Conservation (phyloP, 35 echinoderm and acorn worm species). For the Heliocidaris tuberculata region DNA sequence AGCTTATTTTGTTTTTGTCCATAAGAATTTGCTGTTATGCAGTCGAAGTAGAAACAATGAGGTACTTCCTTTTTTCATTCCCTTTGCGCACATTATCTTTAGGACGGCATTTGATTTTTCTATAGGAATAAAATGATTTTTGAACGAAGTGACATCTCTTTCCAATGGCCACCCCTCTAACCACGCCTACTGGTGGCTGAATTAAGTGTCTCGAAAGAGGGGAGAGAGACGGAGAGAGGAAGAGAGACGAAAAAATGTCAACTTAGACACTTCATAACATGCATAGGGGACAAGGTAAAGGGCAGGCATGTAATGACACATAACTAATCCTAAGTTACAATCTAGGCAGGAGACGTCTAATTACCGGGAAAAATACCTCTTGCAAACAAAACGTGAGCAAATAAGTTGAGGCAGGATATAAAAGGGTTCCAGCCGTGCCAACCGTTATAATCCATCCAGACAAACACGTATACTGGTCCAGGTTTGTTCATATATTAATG, state of each 20-base stretch:
- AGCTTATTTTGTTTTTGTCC: too few species aligned
- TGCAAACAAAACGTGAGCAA: conserved; percentile 16
- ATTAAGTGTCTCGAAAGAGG: background rate
- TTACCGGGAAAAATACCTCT: background rate
- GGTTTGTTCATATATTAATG: background rate
- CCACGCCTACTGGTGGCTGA: too few species aligned
- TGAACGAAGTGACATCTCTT: too few species aligned
- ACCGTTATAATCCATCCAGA: background rate
- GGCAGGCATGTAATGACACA: background rate
- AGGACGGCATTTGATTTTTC: too few species aligned
- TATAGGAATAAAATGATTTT: too few species aligned
- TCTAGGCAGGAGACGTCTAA: background rate
- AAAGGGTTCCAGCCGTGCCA: background rate
- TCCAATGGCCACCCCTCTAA: background rate
- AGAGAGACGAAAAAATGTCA: background rate
- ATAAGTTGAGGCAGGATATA: background rate
- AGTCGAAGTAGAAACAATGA: too few species aligned
- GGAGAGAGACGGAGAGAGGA: background rate
- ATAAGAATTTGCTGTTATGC: too few species aligned
- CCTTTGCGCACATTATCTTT: too few species aligned
- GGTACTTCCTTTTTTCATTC: too few species aligned
- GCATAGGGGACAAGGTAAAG: background rate
- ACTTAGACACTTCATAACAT: background rate
- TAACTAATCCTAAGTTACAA: background rate
- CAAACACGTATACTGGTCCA: background rate